These are phyloP conservation scores for Ailurus styani DNA, from an alignment of 2,113 vertebrate genomes.

Conservation along the genomic window DNA sequence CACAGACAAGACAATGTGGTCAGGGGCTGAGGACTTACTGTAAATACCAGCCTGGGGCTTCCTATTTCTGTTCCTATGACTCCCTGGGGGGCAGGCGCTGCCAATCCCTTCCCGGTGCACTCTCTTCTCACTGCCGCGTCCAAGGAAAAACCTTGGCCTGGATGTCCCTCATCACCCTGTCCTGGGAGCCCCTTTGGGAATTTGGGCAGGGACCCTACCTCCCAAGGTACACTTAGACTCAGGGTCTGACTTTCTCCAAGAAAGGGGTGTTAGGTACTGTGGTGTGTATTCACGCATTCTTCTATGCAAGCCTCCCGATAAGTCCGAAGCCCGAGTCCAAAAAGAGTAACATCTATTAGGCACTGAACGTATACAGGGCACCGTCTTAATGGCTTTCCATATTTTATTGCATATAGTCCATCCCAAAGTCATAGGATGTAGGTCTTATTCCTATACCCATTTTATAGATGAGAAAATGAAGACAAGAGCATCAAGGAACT, in stretches of 20 bases:
- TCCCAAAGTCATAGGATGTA: background rate
- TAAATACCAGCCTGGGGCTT: slow-evolving; percentile 27
- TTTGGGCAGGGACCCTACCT: background rate
- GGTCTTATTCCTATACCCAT: background rate
- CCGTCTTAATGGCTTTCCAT: background rate
- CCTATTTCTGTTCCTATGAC: slow-evolving; percentile 60
- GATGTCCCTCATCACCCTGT: background rate
- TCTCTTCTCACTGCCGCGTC: background rate
- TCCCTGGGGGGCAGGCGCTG: background rate
- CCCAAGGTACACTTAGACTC: background rate
- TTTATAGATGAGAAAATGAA: background rate
- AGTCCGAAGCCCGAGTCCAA: background rate
- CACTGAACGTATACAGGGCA: background rate
- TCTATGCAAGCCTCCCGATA: background rate
- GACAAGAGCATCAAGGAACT: background rate
- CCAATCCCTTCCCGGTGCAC: background rate
- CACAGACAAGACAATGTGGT: slow-evolving; percentile 40
- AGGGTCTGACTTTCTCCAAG: background rate
- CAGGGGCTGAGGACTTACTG: slow-evolving; percentile 36
- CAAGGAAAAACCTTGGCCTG: background rate
- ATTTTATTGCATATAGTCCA: background rate
- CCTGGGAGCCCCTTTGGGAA: background rate
- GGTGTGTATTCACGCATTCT: background rate
- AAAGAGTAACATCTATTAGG: background rate
- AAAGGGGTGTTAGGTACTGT: background rate